Conservation (phyloP, 1,140 invertebrate genomes). For the Drosophila prosaltans region DNA sequence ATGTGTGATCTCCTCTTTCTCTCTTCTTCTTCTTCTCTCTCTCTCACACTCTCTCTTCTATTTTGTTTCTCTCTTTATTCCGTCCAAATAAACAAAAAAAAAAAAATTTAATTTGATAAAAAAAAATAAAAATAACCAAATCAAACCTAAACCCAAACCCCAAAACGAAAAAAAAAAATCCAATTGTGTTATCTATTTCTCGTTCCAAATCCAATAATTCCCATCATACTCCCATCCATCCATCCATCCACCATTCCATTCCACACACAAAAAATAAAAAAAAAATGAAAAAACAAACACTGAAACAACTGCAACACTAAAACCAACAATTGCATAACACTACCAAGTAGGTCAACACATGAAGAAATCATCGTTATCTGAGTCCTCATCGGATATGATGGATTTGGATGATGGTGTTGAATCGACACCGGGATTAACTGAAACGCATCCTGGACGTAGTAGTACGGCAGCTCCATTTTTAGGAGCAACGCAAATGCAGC, state of each 20-base stretch:
- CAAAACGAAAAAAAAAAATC: conserved; percentile 22
- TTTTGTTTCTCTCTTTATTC: conserved; percentile 81
- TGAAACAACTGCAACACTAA: conserved; percentile 48
- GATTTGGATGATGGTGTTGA: conserved; percentile 96
- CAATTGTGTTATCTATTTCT: conserved; percentile 7
- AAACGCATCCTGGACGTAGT: conserved; percentile 80
- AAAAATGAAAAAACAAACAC: conserved; percentile 28
- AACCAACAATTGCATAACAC: conserved; percentile 78
- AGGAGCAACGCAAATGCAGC: conserved; percentile 71
- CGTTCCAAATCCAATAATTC: conserved; percentile 30
- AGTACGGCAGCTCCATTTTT: conserved; percentile 81
- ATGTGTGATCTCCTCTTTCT: conserved; percentile 81
- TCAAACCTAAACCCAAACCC: conserved; percentile 34
- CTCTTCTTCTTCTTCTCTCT: conserved; percentile 59
- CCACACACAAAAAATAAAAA: conserved; percentile 37
- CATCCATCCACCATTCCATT: conserved; percentile 32
- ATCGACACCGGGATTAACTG: conserved; percentile 86
- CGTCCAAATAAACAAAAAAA: conserved; percentile 47
- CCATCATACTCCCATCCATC: conserved; percentile 31
- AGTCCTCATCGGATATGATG: conserved; percentile 97
- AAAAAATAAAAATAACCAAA: conserved; percentile 23
- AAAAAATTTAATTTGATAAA: conserved; percentile 3
- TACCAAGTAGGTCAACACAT: conserved; percentile 90
- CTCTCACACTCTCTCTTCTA: conserved; percentile 68
- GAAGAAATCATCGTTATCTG: conserved; percentile 95